Percentiles rank a stretch among this genome's conserved stretches.
phyloP scores from a whole-genome alignment of 2,888 invertebrate species.

The Tanytarsus gracilentus region DNA sequence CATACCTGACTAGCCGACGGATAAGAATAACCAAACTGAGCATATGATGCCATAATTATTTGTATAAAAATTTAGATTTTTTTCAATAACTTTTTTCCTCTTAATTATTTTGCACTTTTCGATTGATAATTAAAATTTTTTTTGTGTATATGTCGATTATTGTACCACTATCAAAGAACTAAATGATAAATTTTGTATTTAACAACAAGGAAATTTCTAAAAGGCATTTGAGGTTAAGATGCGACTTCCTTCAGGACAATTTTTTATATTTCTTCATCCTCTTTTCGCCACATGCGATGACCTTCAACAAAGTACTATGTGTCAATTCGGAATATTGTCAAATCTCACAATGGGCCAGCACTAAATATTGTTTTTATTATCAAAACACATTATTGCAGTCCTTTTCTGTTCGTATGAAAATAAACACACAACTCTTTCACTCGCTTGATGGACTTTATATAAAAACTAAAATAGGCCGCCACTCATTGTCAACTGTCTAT shows the following conservation, averaged over 20 bases:
- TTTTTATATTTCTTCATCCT: no score
- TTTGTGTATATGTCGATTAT: constrained; percentile 11
- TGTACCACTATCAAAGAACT: constrained; percentile 24
- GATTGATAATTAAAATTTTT: constrained; percentile 9
- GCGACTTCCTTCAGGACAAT: neutral
- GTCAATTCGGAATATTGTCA: no score
- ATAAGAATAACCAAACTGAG: constrained; percentile 88
- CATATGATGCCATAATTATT: constrained; percentile 58
- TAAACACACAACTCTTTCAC: no score
- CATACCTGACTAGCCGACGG: constrained; percentile 87
- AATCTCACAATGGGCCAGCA: no score
- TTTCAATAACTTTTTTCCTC: constrained; percentile 1
- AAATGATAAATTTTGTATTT: constrained; percentile 22
- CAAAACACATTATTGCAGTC: no score
- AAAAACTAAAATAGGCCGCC: constrained; percentile 8
- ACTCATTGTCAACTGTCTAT: no score
- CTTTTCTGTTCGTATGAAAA: no score
- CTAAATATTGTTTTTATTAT: no score
- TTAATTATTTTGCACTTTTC: constrained; percentile 19
- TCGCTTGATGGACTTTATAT: no score
- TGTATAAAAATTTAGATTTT: neutral
- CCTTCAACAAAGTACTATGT: no score
- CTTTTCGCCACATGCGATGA: no score
- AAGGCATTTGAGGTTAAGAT: constrained; percentile 15
- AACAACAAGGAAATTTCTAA: constrained; percentile 10